Percentiles rank a stretch among this genome's conserved stretches.
Conservation (phyloP, 2,113 vertebrate genomes). For the Pagrus major region DNA sequence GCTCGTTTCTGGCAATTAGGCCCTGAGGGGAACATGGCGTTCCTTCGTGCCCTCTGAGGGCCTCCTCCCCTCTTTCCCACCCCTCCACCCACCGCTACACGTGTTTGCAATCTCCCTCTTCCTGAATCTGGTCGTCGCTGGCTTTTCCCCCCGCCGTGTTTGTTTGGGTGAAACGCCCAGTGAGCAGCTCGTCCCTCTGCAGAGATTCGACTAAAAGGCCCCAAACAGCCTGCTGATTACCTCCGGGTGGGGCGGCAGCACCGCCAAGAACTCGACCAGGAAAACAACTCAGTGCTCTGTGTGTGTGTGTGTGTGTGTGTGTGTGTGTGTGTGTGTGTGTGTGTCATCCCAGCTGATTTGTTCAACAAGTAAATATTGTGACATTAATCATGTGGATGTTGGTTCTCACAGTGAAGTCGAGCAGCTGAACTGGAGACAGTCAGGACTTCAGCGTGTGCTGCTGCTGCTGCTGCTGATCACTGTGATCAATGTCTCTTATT, state of each 20-base stretch:
- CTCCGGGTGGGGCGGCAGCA: not conserved
- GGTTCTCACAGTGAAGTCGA: not conserved
- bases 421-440: not conserved
- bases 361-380: conserved; percentile 36
- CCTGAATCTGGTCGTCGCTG: conserved; percentile 27
- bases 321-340: not conserved
- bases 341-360: conserved; percentile 1
- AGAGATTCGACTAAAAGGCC: conserved; percentile 24
- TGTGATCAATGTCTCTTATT: too few relatives aligned
- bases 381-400: conserved; percentile 26
- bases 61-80: too few relatives aligned
- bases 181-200: conserved; percentile 5
- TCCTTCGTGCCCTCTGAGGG: too few relatives aligned
- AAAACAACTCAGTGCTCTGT: conserved; percentile 17
- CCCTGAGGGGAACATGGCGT: conserved; percentile 29
- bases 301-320: not conserved
- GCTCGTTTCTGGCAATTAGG: conserved; percentile 48
- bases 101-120: conserved; percentile 55
- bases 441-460: too few relatives aligned
- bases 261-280: conserved; percentile 26
- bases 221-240: conserved; percentile 39
- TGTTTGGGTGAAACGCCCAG: conserved; percentile 62
- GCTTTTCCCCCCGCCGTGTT: conserved; percentile 44
- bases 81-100: too few relatives aligned
- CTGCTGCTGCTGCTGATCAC: conserved; percentile 4